A percentile compares a stretch with the other conserved stretches of the same genome.
Evolutionary conservation across 2,113 vertebrate genomes (phyloP).

Genomic region (Ptilorrhoa leucosticta): DNA sequence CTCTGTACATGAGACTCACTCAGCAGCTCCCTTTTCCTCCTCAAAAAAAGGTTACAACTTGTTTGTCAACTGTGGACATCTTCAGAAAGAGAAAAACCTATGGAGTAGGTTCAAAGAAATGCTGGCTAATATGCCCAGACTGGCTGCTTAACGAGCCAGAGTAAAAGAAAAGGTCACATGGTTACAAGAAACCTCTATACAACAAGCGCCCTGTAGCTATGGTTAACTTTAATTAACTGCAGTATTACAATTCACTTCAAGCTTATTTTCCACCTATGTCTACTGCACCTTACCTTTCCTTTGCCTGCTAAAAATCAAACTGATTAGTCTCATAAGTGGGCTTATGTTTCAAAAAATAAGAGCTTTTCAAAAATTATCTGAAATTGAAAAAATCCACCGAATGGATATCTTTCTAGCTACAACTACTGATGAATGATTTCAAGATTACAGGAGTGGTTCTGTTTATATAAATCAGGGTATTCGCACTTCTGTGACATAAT

Average conservation of each 20-base stretch:
- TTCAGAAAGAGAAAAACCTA: conserved; percentile 41
- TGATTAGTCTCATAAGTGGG: not conserved
- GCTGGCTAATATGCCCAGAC: conserved; percentile 44
- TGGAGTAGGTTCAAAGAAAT: conserved; percentile 49
- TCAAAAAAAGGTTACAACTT: not conserved
- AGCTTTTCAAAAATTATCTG: not conserved
- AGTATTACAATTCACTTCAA: conserved; percentile 65
- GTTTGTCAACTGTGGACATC: conserved; percentile 15
- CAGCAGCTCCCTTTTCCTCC: not conserved
- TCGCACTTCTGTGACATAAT: not conserved
- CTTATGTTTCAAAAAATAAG: not conserved
- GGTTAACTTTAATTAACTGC: conserved; percentile 75
- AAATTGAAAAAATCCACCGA: not conserved
- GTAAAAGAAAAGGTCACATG: conserved; percentile 67
- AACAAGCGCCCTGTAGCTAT: conserved; percentile 63
- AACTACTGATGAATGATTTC: not conserved
- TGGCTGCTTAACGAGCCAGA: conserved; percentile 53
- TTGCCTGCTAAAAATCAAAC: not conserved
- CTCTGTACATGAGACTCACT: not conserved
- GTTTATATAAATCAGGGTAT: not conserved
- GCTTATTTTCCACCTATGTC: conserved; percentile 44
- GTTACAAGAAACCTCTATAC: conserved; percentile 46
- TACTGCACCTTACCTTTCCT: conserved; percentile 10
- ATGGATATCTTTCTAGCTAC: not conserved
- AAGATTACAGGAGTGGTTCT: not conserved